A percentile compares a stretch with the other conserved stretches of the same genome.
Evolutionary conservation across 2,888 invertebrate species (phyloP).

Genomic region (Drosophila picticornis): DNA sequence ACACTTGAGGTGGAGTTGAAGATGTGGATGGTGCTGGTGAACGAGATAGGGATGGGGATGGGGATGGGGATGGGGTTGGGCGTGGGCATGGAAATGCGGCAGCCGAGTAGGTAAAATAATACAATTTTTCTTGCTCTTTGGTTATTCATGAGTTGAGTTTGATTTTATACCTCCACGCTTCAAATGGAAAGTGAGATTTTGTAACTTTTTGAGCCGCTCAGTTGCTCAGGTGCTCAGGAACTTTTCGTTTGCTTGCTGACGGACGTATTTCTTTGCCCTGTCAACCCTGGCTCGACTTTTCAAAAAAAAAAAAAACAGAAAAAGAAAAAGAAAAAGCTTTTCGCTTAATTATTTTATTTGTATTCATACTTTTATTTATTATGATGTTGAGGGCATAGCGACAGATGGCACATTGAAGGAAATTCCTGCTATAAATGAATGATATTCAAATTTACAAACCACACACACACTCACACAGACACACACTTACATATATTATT

Average conservation of each 20-base stretch:
- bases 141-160: conserved; percentile 82
- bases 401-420: conserved; percentile 8
- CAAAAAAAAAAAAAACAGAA: background rate
- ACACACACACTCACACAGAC: conserved; percentile 3
- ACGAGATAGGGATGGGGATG: conserved; percentile 4
- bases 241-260: conserved; percentile 5
- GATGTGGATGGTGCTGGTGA: conserved; percentile 1
- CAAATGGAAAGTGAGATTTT: conserved; percentile 43
- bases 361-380: conserved; percentile 1
- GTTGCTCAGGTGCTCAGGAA: conserved; percentile 46
- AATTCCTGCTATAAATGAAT: conserved; percentile 26
- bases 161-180: conserved; percentile 56
- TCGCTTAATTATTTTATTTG: conserved; percentile 17
- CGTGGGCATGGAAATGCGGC: background rate
- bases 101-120: conserved; percentile 66
- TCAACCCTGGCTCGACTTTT: conserved; percentile 13
- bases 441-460: conserved; percentile 18
- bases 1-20: conserved; percentile 54
- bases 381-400: background rate
- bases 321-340: background rate
- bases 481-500: background rate
- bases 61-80: background rate
- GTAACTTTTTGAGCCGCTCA: conserved; percentile 59
- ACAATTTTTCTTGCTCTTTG: conserved; percentile 73
- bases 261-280: conserved; percentile 24